phyloP scores from a whole-genome alignment of 2,113 vertebrate species.

The Corynorhinus townsendii region DNA sequence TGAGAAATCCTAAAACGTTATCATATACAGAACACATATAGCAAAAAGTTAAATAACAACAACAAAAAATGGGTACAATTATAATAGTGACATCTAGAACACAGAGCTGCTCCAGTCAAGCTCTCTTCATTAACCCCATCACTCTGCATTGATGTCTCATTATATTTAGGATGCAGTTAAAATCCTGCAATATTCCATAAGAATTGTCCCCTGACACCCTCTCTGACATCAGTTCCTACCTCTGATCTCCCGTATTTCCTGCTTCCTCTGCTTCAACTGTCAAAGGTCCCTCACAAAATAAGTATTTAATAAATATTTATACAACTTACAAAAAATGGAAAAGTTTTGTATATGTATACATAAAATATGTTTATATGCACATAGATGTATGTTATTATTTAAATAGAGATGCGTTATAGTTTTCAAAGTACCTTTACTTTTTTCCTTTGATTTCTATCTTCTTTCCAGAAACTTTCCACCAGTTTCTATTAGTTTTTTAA shows the following conservation, averaged over 20 bases:
- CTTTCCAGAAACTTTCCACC: neutral
- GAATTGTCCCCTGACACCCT: neutral
- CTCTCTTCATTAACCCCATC: neutral
- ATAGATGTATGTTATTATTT: neutral
- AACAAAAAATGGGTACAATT: neutral
- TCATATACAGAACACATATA: neutral
- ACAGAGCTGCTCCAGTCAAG: neutral
- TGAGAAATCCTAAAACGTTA: neutral
- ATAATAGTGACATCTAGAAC: neutral
- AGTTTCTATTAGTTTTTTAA: neutral
- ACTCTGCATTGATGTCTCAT: neutral
- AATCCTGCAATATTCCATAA: neutral
- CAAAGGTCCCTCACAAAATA: neutral
- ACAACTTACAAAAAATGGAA: neutral
- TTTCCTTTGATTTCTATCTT: neutral
- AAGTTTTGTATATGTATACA: neutral
- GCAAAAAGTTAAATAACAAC: neutral
- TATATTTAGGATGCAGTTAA: neutral
- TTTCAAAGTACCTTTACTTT: neutral
- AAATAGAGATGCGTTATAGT: neutral
- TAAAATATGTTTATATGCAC: neutral
- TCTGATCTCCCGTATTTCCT: rapidly evolving
- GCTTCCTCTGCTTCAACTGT: neutral
- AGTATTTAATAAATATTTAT: neutral
- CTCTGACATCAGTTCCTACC: neutral